Evolutionary conservation across 2,888 invertebrate species (phyloP).

Genomic region (Watsonalla cultraria): DNA sequence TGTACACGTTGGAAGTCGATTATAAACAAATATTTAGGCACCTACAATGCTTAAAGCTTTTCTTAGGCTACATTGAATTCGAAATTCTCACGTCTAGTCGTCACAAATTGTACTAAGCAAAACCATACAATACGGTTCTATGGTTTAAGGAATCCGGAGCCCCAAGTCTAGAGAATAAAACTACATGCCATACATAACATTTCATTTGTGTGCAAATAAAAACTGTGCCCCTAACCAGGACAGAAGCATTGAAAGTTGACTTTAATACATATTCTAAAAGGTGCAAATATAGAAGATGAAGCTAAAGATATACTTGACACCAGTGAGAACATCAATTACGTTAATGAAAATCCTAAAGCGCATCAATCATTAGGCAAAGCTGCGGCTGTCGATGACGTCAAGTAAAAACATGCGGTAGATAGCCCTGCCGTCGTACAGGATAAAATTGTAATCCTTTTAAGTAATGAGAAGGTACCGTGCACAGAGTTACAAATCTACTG

Average conservation of each 20-base stretch:
- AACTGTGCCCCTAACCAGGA: too few species aligned
- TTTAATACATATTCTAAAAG: neutral
- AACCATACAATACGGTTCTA: too few species aligned
- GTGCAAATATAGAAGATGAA: conserved; percentile 9
- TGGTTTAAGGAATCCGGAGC: too few species aligned
- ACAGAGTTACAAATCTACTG: conserved; percentile 31
- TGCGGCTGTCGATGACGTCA: conserved; percentile 41
- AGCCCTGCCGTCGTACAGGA: conserved; percentile 42
- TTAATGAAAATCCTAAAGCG: conserved; percentile 34
- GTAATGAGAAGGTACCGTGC: conserved; percentile 62
- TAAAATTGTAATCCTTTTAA: conserved; percentile 76
- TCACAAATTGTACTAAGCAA: too few species aligned
- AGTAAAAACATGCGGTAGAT: conserved; percentile 45
- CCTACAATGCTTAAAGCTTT: too few species aligned
- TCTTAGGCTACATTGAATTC: too few species aligned
- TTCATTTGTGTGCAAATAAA: too few species aligned
- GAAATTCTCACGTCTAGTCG: too few species aligned
- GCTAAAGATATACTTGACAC: neutral
- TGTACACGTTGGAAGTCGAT: too few species aligned
- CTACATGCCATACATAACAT: too few species aligned
- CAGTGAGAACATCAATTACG: conserved; percentile 38
- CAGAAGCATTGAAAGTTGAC: neutral
- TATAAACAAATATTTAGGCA: too few species aligned
- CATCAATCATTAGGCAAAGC: conserved; percentile 61
- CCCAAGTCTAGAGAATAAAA: too few species aligned